Percentiles rank a stretch among this genome's conserved stretches.
Evolutionary conservation across 2,888 invertebrate species (phyloP).

Genomic region (Diarsia mendica): DNA sequence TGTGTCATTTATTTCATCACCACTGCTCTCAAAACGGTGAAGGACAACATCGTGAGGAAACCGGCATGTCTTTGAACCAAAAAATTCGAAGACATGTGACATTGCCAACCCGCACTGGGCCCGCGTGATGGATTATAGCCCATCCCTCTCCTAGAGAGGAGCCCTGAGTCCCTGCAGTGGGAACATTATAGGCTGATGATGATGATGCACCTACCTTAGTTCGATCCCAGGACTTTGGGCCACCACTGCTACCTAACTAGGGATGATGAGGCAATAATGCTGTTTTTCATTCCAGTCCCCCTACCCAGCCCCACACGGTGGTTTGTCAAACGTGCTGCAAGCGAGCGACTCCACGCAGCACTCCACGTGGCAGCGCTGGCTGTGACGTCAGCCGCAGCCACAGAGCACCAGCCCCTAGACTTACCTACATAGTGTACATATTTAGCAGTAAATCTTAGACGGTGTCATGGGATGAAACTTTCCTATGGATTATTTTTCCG

Average conservation of each 20-base stretch:
- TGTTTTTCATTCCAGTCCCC: conserved; percentile 69
- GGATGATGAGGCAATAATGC: not conserved
- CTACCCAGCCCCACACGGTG: conserved; percentile 75
- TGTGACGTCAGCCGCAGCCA: conserved; percentile 59
- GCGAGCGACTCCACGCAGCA: conserved; percentile 77
- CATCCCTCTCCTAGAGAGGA: no score
- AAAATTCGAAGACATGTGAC: no score
- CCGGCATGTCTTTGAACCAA: no score
- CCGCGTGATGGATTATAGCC: no score
- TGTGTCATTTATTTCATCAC: no score
- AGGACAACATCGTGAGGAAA: no score
- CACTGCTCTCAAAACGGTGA: no score
- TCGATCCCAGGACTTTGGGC: no score
- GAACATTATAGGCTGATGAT: no score
- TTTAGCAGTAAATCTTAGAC: conserved; percentile 3
- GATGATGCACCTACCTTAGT: no score
- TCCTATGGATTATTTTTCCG: not conserved
- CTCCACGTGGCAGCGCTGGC: conserved; percentile 79
- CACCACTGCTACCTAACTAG: not conserved
- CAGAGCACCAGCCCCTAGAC: not conserved
- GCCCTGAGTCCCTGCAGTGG: no score
- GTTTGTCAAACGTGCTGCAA: conserved; percentile 81
- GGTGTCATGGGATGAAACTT: conserved; percentile 24
- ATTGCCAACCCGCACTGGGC: no score
- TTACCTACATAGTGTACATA: conserved; percentile 32